Conservation (phyloP, 2,888 invertebrate species). For the Eledone cirrhosa region DNA sequence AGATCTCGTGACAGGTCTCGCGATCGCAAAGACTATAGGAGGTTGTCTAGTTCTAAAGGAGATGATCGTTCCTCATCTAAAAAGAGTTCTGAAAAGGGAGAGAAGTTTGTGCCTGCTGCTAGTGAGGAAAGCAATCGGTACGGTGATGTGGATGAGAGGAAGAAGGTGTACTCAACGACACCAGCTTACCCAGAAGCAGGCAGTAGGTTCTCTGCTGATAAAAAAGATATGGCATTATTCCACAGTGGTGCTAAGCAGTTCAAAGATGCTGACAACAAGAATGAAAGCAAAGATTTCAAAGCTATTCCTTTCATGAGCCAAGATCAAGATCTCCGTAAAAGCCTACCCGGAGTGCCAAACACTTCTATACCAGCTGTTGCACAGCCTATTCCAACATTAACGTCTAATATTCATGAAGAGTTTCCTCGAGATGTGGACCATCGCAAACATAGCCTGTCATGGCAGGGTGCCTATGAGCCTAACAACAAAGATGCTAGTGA, state of each 20-base stretch:
- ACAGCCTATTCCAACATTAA: slow-evolving; percentile 32
- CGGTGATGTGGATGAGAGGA: slow-evolving; percentile 20
- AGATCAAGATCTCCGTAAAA: slow-evolving; percentile 26
- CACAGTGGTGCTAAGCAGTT: not conserved
- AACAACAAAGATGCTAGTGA: not conserved
- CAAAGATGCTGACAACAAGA: slow-evolving; percentile 20
- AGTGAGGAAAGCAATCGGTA: not conserved
- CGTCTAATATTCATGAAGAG: slow-evolving; percentile 15
- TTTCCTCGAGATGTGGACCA: slow-evolving; percentile 42
- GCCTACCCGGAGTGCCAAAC: not conserved
- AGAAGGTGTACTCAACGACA: not conserved
- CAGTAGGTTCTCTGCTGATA: slow-evolving; percentile 1
- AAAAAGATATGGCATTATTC: not conserved
- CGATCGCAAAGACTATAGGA: not conserved
- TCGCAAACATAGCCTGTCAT: slow-evolving; percentile 30
- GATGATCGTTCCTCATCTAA: slow-evolving; percentile 13
- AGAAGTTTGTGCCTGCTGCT: not conserved
- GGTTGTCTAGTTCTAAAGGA: not conserved
- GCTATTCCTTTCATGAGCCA: slow-evolving; percentile 35
- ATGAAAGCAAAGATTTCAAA: slow-evolving; percentile 30
- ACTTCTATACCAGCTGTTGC: slow-evolving; percentile 23
- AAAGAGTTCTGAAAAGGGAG: slow-evolving; percentile 1
- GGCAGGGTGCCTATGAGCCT: not conserved
- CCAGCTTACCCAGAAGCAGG: not conserved
- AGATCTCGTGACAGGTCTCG: not conserved